Evolutionary conservation across 2,888 invertebrate species (phyloP).

Genomic region (Drosophila robusta): DNA sequence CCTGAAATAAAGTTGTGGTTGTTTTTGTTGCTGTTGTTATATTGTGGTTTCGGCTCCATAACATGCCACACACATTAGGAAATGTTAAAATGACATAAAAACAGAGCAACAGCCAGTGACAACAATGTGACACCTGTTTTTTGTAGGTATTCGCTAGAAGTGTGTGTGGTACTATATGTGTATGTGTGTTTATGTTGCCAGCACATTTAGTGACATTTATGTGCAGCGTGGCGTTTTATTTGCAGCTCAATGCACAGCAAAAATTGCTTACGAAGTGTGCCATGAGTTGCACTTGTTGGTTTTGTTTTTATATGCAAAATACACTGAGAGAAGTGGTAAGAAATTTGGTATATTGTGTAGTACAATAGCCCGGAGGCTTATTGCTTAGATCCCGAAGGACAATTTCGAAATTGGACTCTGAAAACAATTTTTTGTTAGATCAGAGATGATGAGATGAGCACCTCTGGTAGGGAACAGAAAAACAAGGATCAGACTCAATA

Average conservation of each 20-base stretch:
- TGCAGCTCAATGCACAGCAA: conserved; percentile 77
- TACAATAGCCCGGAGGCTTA: no score
- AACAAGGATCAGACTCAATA: no score
- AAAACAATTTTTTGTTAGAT: no score
- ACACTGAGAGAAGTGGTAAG: conserved; percentile 33
- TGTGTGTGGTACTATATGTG: conserved; percentile 15
- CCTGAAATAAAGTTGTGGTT: conserved; percentile 6
- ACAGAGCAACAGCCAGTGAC: conserved; percentile 68
- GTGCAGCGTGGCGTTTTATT: conserved; percentile 76
- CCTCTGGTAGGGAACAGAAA: no score
- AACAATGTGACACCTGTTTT: conserved; percentile 80
- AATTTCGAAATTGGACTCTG: no score
- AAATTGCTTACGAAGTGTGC: conserved; percentile 74
- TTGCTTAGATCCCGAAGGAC: no score
- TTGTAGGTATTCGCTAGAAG: conserved; percentile 19
- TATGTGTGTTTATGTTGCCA: conserved; percentile 57
- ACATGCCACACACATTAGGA: conserved; percentile 76
- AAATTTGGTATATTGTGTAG: no score
- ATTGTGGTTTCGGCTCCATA: conserved; percentile 53
- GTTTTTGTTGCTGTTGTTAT: conserved; percentile 40
- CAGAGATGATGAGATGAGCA: no score
- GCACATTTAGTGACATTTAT: conserved; percentile 77
- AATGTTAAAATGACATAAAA: conserved; percentile 77
- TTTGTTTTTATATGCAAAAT: conserved; percentile 27
- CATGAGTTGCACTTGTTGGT: conserved; percentile 71